Conservation (phyloP, 2,113 vertebrate genomes). For the Epinephelus moara region DNA sequence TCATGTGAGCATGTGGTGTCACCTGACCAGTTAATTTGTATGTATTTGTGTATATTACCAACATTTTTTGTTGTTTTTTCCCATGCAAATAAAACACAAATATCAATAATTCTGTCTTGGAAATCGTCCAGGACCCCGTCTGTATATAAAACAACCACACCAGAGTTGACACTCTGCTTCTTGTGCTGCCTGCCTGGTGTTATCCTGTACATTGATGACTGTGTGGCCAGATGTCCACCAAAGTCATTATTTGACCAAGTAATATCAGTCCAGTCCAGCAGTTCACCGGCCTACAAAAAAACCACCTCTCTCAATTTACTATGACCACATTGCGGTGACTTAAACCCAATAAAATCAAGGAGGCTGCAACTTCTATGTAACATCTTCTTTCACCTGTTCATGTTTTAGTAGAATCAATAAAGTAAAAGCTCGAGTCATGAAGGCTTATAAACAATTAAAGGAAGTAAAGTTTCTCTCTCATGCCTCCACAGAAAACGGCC, state of each 20-base stretch:
- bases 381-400: not conserved
- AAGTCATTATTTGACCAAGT: not conserved
- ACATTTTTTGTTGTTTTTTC: not conserved
- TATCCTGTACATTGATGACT: slow-evolving; percentile 12
- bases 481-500: too few relatives aligned
- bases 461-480: too few relatives aligned
- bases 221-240: not conserved
- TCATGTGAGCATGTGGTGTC: not conserved
- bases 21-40: not conserved
- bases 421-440: not conserved
- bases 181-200: not conserved
- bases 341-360: not conserved
- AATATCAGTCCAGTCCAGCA: not conserved
- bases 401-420: not conserved
- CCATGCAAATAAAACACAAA: not conserved
- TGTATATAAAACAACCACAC: not conserved
- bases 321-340: not conserved
- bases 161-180: not conserved
- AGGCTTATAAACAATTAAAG: not conserved
- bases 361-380: not conserved
- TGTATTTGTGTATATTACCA: not conserved
- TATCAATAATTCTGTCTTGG: not conserved
- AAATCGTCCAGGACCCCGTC: not conserved
- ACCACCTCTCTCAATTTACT: not conserved
- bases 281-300: not conserved